Percentiles rank a stretch among this genome's conserved stretches.
These are phyloP conservation scores for Dasyurus viverrinus DNA, from an alignment of 2,113 vertebrate species.

Conservation along the genomic window DNA sequence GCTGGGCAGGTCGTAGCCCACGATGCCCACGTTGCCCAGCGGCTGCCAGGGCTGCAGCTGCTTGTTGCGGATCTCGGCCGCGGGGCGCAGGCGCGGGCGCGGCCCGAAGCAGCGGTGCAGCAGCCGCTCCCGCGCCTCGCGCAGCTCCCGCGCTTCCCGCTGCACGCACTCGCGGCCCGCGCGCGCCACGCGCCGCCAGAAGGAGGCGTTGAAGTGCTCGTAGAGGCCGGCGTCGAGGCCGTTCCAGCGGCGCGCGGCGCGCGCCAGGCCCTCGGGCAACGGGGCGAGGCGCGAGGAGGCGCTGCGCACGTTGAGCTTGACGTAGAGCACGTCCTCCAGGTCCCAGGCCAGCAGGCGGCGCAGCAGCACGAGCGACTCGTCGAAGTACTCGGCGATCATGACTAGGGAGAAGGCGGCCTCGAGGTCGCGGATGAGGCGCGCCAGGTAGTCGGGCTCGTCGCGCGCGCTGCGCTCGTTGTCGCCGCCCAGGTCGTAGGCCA, in stretches of 20 bases:
- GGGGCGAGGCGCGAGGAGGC: slow-evolving; percentile 83
- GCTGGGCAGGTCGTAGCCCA: slow-evolving; percentile 90
- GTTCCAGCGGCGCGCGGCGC: slow-evolving; percentile 89
- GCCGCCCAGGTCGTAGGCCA: slow-evolving; percentile 90
- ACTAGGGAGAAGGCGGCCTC: slow-evolving; percentile 89
- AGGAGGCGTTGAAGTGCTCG: slow-evolving; percentile 89
- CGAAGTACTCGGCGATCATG: slow-evolving; percentile 93
- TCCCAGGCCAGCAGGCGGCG: slow-evolving; percentile 91
- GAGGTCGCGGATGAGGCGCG: slow-evolving; percentile 84
- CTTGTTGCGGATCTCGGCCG: slow-evolving; percentile 89
- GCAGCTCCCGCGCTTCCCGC: slow-evolving; percentile 86
- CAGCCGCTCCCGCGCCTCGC: slow-evolving; percentile 84
- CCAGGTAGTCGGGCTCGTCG: slow-evolving; percentile 80
- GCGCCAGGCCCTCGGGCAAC: slow-evolving; percentile 73
- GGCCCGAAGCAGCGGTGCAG: slow-evolving; percentile 86
- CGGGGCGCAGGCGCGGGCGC: slow-evolving; percentile 78
- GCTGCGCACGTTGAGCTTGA: slow-evolving; percentile 91
- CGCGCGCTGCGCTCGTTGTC: slow-evolving; percentile 84
- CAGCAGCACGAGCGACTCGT: slow-evolving; percentile 91
- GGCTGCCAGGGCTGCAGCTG: slow-evolving; percentile 92
- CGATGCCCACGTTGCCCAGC: slow-evolving; percentile 88
- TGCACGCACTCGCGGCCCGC: slow-evolving; percentile 86
- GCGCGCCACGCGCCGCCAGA: slow-evolving; percentile 86
- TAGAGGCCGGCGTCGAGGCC: slow-evolving; percentile 87
- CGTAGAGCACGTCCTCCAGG: slow-evolving; percentile 89